phyloP scores from a whole-genome alignment of 1,140 invertebrate genomes.

The Glomeris maerens region DNA sequence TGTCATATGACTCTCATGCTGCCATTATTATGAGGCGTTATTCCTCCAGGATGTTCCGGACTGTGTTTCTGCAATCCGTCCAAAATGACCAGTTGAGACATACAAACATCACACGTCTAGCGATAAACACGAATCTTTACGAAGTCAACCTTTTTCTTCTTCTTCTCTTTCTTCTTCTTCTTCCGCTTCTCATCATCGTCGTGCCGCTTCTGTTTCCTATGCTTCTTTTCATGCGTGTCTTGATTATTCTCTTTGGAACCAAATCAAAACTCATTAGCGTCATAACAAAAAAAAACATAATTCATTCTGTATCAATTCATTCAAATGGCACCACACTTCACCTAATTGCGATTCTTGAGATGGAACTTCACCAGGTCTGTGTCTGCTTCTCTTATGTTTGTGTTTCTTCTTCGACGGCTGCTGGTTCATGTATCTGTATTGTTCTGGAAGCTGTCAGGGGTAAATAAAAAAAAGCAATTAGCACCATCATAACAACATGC shows the following conservation, averaged over 20 bases:
- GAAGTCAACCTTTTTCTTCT: slow-evolving; percentile 52
- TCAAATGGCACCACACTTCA: slow-evolving; percentile 6
- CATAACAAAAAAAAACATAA: slow-evolving; percentile 33
- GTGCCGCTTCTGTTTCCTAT: slow-evolving; percentile 86
- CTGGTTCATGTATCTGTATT: slow-evolving; percentile 84
- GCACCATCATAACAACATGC: too few species aligned
- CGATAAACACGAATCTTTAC: not conserved
- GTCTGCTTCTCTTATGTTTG: slow-evolving; percentile 90
- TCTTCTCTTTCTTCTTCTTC: slow-evolving; percentile 90
- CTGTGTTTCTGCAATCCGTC: slow-evolving; percentile 63
- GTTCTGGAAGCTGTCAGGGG: slow-evolving; percentile 67
- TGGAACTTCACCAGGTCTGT: slow-evolving; percentile 41
- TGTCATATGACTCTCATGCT: slow-evolving; percentile 1
- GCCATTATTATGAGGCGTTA: slow-evolving; percentile 12
- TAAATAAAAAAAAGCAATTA: slow-evolving; percentile 18
- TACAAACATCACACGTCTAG: not conserved
- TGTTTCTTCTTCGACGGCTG: slow-evolving; percentile 75
- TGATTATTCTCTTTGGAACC: slow-evolving; percentile 25
- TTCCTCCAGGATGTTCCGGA: slow-evolving; percentile 54
- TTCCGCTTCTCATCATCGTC: slow-evolving; percentile 88
- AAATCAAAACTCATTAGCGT: slow-evolving; percentile 12
- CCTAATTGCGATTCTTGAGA: slow-evolving; percentile 25
- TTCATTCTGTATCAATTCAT: slow-evolving; percentile 32
- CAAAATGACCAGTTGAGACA: not conserved
- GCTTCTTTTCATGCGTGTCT: slow-evolving; percentile 84